Evolutionary conservation across 2,113 vertebrate species (phyloP).

Genomic region (Hippolais icterina): DNA sequence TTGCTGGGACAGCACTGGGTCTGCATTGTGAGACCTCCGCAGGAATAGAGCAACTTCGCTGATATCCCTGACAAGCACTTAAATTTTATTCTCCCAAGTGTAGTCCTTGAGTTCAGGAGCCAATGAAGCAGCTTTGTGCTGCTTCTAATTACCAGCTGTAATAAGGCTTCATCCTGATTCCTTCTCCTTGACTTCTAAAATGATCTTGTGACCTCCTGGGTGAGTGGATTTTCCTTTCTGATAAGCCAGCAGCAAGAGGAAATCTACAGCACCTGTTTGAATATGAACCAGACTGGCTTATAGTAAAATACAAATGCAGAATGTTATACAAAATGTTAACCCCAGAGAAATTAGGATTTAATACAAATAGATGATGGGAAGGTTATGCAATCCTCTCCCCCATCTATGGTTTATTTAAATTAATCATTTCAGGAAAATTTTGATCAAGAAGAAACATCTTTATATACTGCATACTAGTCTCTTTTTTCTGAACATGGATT

Average conservation of each 20-base stretch:
- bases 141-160: conserved; percentile 34
- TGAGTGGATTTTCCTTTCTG: not conserved
- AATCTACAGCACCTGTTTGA: not conserved
- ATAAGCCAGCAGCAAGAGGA: not conserved
- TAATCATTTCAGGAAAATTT: not conserved
- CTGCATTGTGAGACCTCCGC: not conserved
- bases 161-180: conserved; percentile 11
- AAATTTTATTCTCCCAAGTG: conserved; percentile 2
- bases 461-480: not conserved
- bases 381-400: not conserved
- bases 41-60: not conserved
- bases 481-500: not conserved
- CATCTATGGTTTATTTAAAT: not conserved
- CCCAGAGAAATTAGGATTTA: not conserved
- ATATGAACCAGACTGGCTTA: not conserved
- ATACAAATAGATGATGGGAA: not conserved
- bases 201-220: not conserved
- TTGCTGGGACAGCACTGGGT: not conserved
- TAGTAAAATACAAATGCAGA: not conserved
- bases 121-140: not conserved
- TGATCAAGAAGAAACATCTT: not conserved
- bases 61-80: conserved; percentile 1
- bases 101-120: conserved; percentile 1
- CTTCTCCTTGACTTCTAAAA: conserved; percentile 14
- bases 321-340: not conserved